Evolutionary conservation across 1,140 invertebrate species (phyloP).

Genomic region (Drosophila asahinai): DNA sequence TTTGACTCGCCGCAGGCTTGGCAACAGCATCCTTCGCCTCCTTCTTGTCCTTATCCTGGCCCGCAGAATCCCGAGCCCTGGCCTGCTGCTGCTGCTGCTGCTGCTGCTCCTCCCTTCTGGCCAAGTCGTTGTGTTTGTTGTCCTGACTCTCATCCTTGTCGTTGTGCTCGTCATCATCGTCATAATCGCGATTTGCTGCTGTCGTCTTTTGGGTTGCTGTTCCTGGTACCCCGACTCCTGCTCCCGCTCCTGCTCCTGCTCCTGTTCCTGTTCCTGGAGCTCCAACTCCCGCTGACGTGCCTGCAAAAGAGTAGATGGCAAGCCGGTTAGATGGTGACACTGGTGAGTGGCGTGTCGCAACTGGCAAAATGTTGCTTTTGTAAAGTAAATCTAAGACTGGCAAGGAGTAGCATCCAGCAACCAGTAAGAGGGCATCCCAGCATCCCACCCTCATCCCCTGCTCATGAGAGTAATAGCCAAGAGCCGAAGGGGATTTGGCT

Average conservation of each 20-base stretch:
- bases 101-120: constrained; percentile 10
- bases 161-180: constrained; percentile 77
- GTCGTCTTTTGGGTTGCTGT: constrained; percentile 59
- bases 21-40: constrained; percentile 42
- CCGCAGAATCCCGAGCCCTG: constrained; percentile 3
- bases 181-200: constrained; percentile 79
- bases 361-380: constrained; percentile 78
- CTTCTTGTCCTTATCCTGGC: constrained; percentile 30
- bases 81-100: constrained; percentile 18
- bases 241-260: neutral
- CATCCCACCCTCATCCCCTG: neutral
- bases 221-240: neutral
- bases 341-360: constrained; percentile 76
- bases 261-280: constrained; percentile 2
- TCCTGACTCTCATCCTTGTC: constrained; percentile 54
- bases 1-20: constrained; percentile 75
- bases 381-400: constrained; percentile 67
- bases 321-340: constrained; percentile 58
- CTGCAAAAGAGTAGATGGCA: constrained; percentile 70
- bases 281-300: constrained; percentile 36
- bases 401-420: constrained; percentile 13
- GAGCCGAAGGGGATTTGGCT: constrained; percentile 40
- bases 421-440: neutral
- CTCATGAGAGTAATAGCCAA: constrained; percentile 44
- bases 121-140: constrained; percentile 64